Evolutionary conservation across 1,140 invertebrate species (phyloP), one percentile per base, ranked within the genome.

Genomic region (Spodoptera frugiperda): DNA sequence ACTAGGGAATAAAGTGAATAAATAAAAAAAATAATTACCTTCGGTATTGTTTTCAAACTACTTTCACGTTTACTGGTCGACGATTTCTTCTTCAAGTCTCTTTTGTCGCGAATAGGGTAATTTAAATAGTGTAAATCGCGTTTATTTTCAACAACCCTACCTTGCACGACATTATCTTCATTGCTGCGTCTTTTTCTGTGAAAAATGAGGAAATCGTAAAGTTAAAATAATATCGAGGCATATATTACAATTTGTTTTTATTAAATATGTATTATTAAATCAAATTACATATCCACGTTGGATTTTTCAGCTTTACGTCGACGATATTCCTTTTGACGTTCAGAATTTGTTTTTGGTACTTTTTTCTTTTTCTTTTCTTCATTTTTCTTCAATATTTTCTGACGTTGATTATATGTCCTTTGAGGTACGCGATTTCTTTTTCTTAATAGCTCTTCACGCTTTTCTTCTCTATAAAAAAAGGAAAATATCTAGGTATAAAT

Each of bases 371-470:
- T 77, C 19, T 83, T 78, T 72, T 61, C 59, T 68, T 76, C 79
- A 74, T 79, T 85, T 80, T 81, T 79, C 78, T 83, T 82, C 79
- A 81, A 83, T 72, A 76, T 51, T 83, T 78, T 84, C 55, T 79
- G 70, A 82, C 84, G 84, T 1, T 85, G 77, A 80, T 81, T 80
- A 81, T 81, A 83, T 82, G 78, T 78, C 77, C 82, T 81, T 81
- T 82, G 80, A 81, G 78, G 79, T 82, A 76, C 81, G 78, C 70
- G 1, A 84, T 80, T 78, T 82, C 63, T 80, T 83, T n/a, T n/a
- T n/a, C n/a, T n/a, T n/a, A n/a, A n/a, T n/a, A n/a, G n/a, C n/a
- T n/a, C n/a, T n/a, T n/a, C n/a, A n/a, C n/a, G n/a, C n/a, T n/a
- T n/a, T n/a, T n/a, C n/a, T n/a, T n/a, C n/a, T n/a, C n/a, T n/a